A percentile compares a stretch with the other conserved stretches of the same genome.
Conservation (phyloP, 2,797 vertebrate species). For the Eremophila alpestris region DNA sequence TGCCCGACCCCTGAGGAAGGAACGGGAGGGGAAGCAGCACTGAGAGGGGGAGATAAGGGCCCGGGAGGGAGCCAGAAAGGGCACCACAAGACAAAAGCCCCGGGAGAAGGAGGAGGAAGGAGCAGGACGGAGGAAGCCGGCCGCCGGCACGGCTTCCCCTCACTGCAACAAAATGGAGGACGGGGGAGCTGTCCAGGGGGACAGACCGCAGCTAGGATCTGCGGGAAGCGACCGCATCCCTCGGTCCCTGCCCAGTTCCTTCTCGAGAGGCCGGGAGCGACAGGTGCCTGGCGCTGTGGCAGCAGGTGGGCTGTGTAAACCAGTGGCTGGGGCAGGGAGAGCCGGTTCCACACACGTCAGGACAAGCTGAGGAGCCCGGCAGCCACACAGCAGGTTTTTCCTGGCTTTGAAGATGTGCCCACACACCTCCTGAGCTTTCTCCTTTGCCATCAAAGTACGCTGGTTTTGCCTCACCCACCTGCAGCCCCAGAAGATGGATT, state of each 20-base stretch:
- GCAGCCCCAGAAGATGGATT: not conserved
- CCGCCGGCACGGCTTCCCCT: not conserved
- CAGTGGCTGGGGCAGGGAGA: not conserved
- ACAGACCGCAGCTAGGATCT: not conserved
- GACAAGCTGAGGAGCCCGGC: not conserved
- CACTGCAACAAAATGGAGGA: conserved; percentile 42
- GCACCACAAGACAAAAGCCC: not conserved
- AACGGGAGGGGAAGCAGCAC: not conserved
- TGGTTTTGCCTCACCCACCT: not conserved
- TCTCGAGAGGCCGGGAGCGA: accelerated
- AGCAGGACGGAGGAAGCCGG: not conserved
- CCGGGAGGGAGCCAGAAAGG: not conserved
- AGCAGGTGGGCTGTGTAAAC: not conserved
- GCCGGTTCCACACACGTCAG: not conserved
- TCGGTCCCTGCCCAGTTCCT: accelerated
- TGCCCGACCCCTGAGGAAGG: not conserved
- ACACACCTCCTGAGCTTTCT: not conserved
- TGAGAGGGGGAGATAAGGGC: not conserved
- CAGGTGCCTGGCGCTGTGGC: not conserved
- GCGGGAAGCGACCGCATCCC: not conserved
- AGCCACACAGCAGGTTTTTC: not conserved
- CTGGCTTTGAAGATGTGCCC: not conserved
- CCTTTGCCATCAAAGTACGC: no score
- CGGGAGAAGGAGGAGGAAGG: not conserved
- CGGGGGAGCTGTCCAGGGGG: not conserved